These are phyloP conservation scores for Elymnias hypermnestra DNA, from an alignment of 1,140 invertebrate genomes.

Conservation along the genomic window DNA sequence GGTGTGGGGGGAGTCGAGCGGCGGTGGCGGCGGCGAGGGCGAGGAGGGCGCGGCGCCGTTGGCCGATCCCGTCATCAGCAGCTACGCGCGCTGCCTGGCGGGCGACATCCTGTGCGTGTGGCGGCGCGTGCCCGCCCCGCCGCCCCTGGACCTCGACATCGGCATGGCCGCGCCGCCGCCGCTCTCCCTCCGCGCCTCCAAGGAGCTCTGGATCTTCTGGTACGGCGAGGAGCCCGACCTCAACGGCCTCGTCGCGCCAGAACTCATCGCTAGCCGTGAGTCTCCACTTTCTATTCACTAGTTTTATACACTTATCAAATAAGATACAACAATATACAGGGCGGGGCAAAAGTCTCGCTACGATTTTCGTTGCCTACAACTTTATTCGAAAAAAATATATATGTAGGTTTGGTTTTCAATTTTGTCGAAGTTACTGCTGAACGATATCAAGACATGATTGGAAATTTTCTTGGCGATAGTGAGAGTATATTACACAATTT, in stretches of 20 bases:
- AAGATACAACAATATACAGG: too few relatives aligned
- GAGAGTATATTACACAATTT: too few relatives aligned
- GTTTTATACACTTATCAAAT: too few relatives aligned
- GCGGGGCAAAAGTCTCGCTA: too few relatives aligned
- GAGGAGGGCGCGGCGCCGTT: conserved; percentile 82
- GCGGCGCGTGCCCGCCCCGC: conserved; percentile 86
- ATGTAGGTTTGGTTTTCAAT: too few relatives aligned
- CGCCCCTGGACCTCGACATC: conserved; percentile 78
- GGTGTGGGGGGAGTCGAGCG: conserved; percentile 85
- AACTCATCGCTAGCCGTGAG: conserved; percentile 87
- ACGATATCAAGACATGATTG: too few relatives aligned
- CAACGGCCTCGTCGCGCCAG: conserved; percentile 86
- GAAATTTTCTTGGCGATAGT: too few relatives aligned
- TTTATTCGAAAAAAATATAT: too few relatives aligned
- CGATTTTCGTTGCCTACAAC: too few relatives aligned
- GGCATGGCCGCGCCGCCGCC: conserved; percentile 79
- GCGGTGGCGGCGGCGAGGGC: conserved; percentile 75
- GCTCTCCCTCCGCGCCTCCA: conserved; percentile 86
- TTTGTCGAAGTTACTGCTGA: too few relatives aligned
- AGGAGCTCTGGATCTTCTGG: conserved; percentile 99
- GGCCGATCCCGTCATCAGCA: conserved; percentile 94
- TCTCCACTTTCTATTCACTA: conserved; percentile 23
- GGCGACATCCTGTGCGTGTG: conserved; percentile 97
- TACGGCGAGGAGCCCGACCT: conserved; percentile 98
- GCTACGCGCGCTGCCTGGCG: conserved; percentile 94